Evolutionary conservation across 2,888 invertebrate species (phyloP).

Genomic region (Choreutis nemorana): DNA sequence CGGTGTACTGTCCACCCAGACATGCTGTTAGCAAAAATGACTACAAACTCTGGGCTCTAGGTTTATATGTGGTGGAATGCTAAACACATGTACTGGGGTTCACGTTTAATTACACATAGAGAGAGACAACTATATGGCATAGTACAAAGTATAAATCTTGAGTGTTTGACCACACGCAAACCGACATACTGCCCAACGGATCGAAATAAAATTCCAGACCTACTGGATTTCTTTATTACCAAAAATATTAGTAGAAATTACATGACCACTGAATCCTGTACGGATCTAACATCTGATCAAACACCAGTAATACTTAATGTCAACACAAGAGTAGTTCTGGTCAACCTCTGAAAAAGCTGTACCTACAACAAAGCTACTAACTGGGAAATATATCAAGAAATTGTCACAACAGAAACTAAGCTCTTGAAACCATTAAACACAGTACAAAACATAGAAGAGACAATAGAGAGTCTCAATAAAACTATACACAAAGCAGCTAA

Average conservation of each 20-base stretch:
- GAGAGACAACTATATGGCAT: slow-evolving; percentile 7
- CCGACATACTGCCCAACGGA: slow-evolving; percentile 14
- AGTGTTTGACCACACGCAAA: neutral
- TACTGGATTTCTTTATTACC: slow-evolving; percentile 13
- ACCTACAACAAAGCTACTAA: slow-evolving; percentile 10
- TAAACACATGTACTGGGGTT: slow-evolving; percentile 13
- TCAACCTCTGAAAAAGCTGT: slow-evolving; percentile 2
- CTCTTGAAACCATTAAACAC: slow-evolving; percentile 9
- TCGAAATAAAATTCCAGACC: slow-evolving; percentile 10
- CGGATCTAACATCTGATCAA: slow-evolving; percentile 14
- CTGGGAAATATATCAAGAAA: slow-evolving; percentile 10
- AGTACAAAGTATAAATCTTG: neutral
- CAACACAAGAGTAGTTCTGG: slow-evolving; percentile 1
- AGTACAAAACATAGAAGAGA: neutral
- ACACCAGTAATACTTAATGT: slow-evolving; percentile 13
- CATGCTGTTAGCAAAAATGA: neutral
- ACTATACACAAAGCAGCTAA: neutral
- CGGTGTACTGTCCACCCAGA: neutral
- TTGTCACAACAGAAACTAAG: slow-evolving; percentile 4
- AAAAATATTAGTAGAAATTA: slow-evolving; percentile 7
- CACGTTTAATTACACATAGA: slow-evolving; percentile 9
- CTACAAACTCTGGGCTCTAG: neutral
- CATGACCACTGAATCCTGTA: slow-evolving; percentile 8
- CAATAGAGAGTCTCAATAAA: neutral
- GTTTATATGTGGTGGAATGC: slow-evolving; percentile 12